Evolutionary conservation across 2,888 invertebrate species (phyloP), one percentile per base, ranked within the genome.

Genomic region (Myopa tessellatipennis): DNA sequence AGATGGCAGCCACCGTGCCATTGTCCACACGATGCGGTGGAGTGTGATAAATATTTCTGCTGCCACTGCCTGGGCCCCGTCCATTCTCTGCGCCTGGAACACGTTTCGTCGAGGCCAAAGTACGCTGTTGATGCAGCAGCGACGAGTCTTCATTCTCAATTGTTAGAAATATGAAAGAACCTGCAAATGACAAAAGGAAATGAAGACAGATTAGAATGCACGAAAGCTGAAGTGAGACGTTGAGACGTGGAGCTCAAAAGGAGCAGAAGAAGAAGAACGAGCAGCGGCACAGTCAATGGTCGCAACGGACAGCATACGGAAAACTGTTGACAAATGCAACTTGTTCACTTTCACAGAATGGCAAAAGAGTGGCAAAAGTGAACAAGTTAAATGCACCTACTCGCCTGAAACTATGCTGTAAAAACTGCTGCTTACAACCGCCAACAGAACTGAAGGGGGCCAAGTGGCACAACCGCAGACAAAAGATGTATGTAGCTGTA

Each of bases 121-220:
- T 92, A 81, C 90, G 89, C 85, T 91, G 91, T 82, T 92, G 91
- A 83, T 87, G 86, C 79, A 87, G 83, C 81, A 88, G 82, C 74
- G 87, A 85, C 80, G 88, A 87, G 84, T 88, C 88, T 87, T 88
- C 88, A 77, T 86, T 88, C 90, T 96, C 96, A 85, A 96, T 95
- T 74, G 95, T 94, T 84, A 96, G 90, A 90, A 96, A 96, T 90
- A 96, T 94, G 88, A 96, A 94, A 77, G 95, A 95, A 75, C 94
- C 94, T 85, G 92, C 85, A 85, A 91, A 91, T 78, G 79, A 79
- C 77, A 79, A 79, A 78, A 74, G 79, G 80, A 80, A 80, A 80
- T 81, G 78, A 79, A 79, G 78, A 80, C 78, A 76, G 74, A 79
- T 79, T 73, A 76, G 55, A 61, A 70, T 34, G 36, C 50, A 50